Evolutionary conservation across 1,140 invertebrate species (phyloP), one percentile per base, ranked within the genome.

Genomic region (Uloborus diversus): DNA sequence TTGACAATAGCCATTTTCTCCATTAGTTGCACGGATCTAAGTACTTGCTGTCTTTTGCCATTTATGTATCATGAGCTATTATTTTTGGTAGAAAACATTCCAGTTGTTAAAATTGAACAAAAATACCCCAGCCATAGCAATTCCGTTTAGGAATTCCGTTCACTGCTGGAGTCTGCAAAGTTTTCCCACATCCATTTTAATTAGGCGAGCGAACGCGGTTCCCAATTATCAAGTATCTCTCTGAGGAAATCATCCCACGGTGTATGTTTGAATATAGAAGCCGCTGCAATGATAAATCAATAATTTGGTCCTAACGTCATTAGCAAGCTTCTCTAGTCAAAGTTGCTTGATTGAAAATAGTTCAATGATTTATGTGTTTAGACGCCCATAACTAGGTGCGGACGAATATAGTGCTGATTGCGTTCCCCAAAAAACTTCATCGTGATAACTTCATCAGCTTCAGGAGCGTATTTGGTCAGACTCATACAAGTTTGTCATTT

Each of bases 231-330:
- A 78, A 57, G 42, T 64, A 64, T 64, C 42, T 78, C 73, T 78
- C 73, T 14, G 20, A 66, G 73, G 73, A 78, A 78, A 65, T 78
- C 49, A 66, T 78, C 59, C 59, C 71, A 32, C 37, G 59, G 59
- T 47, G 71, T 33, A 42, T 73, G 56, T 73, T 75, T 66, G 73
- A 42, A 78, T 65, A 51, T 64, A 64, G 35, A 32, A 33, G 27
- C 20, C 42, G 32, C 25, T 42, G 56, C 69, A 59, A 59, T 71
- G 62, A 78, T 66, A 65, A 65, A 78, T 78, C 73, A 78, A 78
- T 78, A 78, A 78, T 66, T 78, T 35, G 65, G 62, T 66, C 73
- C 73, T 78, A 30, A 78, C 49, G 73, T 59, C 73, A 78, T 78
- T 78, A 78, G 73, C 73, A 66, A 65, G 28, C 57, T 37, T 64